Conservation (phyloP, 1,140 invertebrate genomes). For the Anagrus nilaparvatae region DNA sequence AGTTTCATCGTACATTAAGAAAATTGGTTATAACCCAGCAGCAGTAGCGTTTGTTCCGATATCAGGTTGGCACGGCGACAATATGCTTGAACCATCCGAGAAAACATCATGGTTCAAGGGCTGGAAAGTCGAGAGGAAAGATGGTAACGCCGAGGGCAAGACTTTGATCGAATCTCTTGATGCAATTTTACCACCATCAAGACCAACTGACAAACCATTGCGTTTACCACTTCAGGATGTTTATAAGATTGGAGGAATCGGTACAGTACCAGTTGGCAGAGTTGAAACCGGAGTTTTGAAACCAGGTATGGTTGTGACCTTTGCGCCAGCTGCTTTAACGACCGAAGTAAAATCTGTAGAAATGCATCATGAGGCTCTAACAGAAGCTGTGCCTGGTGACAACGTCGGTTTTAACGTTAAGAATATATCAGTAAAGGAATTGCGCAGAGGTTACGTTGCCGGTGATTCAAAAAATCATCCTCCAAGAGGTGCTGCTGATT, state of each 20-base stretch:
- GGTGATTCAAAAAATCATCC: slow-evolving; percentile 95
- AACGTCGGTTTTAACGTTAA: slow-evolving; percentile 99
- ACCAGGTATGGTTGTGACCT: slow-evolving; percentile 95
- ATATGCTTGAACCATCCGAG: slow-evolving; percentile 86
- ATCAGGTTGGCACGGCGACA: slow-evolving; percentile 97
- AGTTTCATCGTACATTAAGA: slow-evolving; percentile 90
- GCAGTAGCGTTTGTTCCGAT: slow-evolving; percentile 97
- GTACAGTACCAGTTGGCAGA: slow-evolving; percentile 93
- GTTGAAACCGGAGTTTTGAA: slow-evolving; percentile 94
- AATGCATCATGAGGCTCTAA: slow-evolving; percentile 96
- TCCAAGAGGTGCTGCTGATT: slow-evolving; percentile 81
- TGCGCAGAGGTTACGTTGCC: slow-evolving; percentile 92
- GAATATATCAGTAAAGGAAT: slow-evolving; percentile 97
- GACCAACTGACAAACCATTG: slow-evolving; percentile 92
- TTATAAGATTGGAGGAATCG: slow-evolving; percentile 98
- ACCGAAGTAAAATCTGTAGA: slow-evolving; percentile 99
- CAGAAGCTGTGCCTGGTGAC: slow-evolving; percentile 90
- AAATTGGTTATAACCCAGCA: slow-evolving; percentile 94
- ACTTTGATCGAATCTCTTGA: slow-evolving; percentile 90
- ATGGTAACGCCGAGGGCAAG: slow-evolving; percentile 79
- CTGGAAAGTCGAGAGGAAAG: slow-evolving; percentile 88
- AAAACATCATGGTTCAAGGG: slow-evolving; percentile 98
- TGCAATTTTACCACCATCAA: slow-evolving; percentile 83
- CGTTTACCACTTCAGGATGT: slow-evolving; percentile 94
- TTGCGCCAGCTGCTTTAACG: slow-evolving; percentile 85